Percentiles rank a stretch among this genome's conserved stretches.
Evolutionary conservation across 2,888 invertebrate species (phyloP).

Genomic region (Agrotis segetum): DNA sequence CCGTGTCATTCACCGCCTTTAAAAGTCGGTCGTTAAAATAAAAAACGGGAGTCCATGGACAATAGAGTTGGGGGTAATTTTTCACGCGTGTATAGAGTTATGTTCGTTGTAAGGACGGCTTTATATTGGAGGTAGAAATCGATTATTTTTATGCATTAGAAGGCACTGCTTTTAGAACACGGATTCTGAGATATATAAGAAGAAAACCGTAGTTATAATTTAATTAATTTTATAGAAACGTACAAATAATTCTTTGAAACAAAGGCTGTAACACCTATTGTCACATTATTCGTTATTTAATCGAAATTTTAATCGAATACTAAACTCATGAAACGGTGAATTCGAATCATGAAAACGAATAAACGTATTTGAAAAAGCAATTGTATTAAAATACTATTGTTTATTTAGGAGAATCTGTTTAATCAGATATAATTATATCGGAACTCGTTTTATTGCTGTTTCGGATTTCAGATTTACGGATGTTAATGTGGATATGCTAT

Average conservation of each 20-base stretch:
- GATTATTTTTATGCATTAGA: constrained; percentile 3
- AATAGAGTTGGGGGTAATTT: constrained; percentile 67
- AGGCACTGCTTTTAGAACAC: neutral
- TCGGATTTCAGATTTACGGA: neutral
- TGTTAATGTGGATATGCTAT: neutral
- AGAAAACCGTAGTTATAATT: no score
- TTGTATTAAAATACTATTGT: constrained; percentile 15
- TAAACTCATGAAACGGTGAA: neutral
- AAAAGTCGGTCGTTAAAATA: constrained; percentile 68
- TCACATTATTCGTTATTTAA: neutral
- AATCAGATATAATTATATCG: neutral
- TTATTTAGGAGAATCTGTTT: constrained; percentile 9
- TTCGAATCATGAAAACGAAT: neutral
- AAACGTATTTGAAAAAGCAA: constrained; percentile 9
- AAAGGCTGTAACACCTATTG: neutral
- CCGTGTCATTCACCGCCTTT: constrained; percentile 65
- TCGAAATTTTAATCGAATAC: constrained; percentile 16
- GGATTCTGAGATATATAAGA: neutral
- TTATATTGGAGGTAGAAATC: neutral
- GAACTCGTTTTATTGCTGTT: neutral
- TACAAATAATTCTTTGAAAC: neutral
- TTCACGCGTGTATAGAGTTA: constrained; percentile 68
- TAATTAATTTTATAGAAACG: neutral
- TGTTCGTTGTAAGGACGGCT: constrained; percentile 44
- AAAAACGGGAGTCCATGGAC: constrained; percentile 62